Evolutionary conservation across 1,140 invertebrate genomes (phyloP), one percentile per base, ranked within the genome.

Genomic region (Heterodera carotae): DNA sequence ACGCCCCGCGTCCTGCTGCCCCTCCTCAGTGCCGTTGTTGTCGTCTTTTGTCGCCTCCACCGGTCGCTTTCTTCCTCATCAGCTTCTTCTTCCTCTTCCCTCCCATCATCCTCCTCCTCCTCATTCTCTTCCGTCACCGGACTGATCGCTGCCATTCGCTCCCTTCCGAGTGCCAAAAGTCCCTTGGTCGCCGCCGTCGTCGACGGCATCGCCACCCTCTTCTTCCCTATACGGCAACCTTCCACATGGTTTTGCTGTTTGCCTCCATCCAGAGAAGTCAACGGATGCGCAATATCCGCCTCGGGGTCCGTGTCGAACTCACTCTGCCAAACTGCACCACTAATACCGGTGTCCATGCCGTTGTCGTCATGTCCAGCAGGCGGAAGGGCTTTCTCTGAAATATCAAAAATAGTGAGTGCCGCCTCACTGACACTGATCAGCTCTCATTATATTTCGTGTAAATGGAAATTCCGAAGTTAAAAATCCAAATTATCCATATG

Each of bases 101-200:
- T 60, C 2, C n/a, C 8, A 22, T 15, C 27, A 3, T 62, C 43
- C 4, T 62, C n/a, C 27, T 74, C 72, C 15, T 74, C 53, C 36
- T 74, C 72, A 1, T 56, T n/a, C 36, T 74, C 72, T 18, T 74
- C 72, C 10, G 64, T 56, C n/a, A 74, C 72, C 25, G 72, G 72
- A 64, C 72, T 74, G 25, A 74, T 74, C 15, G 72, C 72, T 4
- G 72, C 72, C 64, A 59, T 74, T 62, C 59, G 43, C n/a, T 31
- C 53, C 10, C 56, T 56, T 31, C 64, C 64, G 25, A 56, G 36
- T 29, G 64, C 59, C 33, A 72, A 29, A 27, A 62, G 59, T 74
- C 56, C 64, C 27, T 62, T 74, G 0, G 27, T 62, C 22, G 48
- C 15, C 48, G 48, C 1, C 1, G 27, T 62, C 22, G 48, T 18